Evolutionary conservation across 2,113 vertebrate species (phyloP).

Genomic region (Narcine bancroftii): DNA sequence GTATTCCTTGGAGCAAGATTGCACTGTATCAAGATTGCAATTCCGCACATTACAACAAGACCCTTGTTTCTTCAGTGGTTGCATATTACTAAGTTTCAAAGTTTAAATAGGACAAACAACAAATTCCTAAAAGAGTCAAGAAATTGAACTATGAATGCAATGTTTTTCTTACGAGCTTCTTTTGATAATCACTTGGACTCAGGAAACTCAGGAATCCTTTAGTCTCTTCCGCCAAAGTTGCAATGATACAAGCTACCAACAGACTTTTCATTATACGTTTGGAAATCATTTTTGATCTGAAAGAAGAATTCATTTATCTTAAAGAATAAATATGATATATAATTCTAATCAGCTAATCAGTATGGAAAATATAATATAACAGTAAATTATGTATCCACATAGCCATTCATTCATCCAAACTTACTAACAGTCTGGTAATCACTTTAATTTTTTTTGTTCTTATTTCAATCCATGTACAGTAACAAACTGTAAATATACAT

Average conservation of each 20-base stretch:
- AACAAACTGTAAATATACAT: background rate
- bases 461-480: background rate
- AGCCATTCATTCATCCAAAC: background rate
- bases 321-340: background rate
- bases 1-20: background rate
- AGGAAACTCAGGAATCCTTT: slow-evolving; percentile 70
- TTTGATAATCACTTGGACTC: slow-evolving; percentile 61
- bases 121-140: background rate
- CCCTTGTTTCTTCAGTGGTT: background rate
- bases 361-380: background rate
- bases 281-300: slow-evolving; percentile 51
- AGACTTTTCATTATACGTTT: slow-evolving; percentile 47
- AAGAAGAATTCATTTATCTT: background rate
- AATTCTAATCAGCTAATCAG: background rate
- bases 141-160: background rate
- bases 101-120: background rate
- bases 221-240: slow-evolving; percentile 56
- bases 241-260: slow-evolving; percentile 52
- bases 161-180: slow-evolving; percentile 58
- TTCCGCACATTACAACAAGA: background rate
- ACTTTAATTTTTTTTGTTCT: background rate
- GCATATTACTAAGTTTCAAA: background rate
- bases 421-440: background rate
- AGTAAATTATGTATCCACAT: background rate
- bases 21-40: background rate